Evolutionary conservation across 2,888 invertebrate genomes (phyloP), one percentile per base, ranked within the genome.

Genomic region (Himalopsyche japonica): DNA sequence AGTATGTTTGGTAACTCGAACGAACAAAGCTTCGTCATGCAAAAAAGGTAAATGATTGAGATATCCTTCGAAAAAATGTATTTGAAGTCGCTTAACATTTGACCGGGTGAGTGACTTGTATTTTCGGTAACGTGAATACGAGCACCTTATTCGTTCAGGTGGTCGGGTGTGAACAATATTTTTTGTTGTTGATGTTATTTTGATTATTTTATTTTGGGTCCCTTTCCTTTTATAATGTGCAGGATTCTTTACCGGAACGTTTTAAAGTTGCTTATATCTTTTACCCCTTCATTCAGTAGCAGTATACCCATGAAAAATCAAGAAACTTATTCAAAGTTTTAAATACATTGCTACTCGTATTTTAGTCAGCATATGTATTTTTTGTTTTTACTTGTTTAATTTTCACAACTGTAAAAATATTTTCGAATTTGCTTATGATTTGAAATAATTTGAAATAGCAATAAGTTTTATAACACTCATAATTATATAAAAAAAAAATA

Each of bases 11-110:
- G 37, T 37, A 37, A 3, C 43, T 43, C 15, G 15, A 82, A 81
- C 43, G 64, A 84, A 77, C 57, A 80, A 64, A 8, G 78, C 80
- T 64, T 47, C 80, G 82, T 88, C 88, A 89, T 89, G 70, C 27
- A 64, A 64, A 24, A 64, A 64, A 64, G 10, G 24, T 24, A 64
- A 24, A 7, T 83, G 80, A 83, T 83, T 83, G 83, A 83, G 83
- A 79, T 83, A 83, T 83, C 83, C 76, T 48, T 27, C 20, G 34
- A 81, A 82, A 82, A 82, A 85, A 85, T 79, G 79, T 37, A 82
- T 82, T 76, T 79, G 27, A 70, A 70, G 77, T 79, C 82, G 82
- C 82, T 82, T 80, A 82, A 27, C 79, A 47, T 79, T 84, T 82
- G 47, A 24, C 80, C 84, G 80, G 82, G 57, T 79, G 84, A 80